phyloP scores from a whole-genome alignment of 2,888 invertebrate genomes.

The Deilephila elpenor region DNA sequence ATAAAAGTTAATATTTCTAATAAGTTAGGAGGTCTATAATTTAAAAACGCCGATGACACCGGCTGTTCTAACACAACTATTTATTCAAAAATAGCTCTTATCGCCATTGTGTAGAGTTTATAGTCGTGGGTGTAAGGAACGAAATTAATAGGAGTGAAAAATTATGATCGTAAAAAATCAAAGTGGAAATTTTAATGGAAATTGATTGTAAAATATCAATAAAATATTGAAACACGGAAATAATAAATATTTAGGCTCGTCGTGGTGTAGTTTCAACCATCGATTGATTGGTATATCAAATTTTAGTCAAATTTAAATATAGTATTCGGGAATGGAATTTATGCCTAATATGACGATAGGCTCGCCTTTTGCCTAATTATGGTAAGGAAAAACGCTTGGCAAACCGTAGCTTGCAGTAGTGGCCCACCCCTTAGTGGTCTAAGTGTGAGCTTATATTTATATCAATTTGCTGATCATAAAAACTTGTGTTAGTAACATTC shows the following conservation, averaged over 20 bases:
- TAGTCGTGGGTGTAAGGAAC: background rate
- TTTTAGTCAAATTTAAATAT: too few relatives aligned
- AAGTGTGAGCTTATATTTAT: too few relatives aligned
- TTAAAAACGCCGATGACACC: constrained; percentile 19
- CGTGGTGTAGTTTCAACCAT: background rate
- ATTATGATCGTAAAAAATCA: constrained; percentile 24
- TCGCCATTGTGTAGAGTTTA: background rate
- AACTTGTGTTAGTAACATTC: too few relatives aligned
- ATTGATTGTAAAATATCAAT: constrained; percentile 9
- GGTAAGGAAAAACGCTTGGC: too few relatives aligned
- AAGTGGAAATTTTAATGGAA: constrained; percentile 18
- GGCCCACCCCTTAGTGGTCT: too few relatives aligned
- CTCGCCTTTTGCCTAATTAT: too few relatives aligned
- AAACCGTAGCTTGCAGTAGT: too few relatives aligned
- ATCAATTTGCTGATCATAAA: too few relatives aligned
- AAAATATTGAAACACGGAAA: constrained; percentile 19
- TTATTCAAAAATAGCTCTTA: background rate
- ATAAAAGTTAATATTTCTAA: constrained; percentile 24
- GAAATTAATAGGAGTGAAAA: constrained; percentile 19
- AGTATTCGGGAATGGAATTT: too few relatives aligned
- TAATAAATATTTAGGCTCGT: background rate
- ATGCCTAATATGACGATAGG: too few relatives aligned
- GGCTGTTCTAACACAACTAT: background rate
- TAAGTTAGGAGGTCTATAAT: constrained; percentile 25
- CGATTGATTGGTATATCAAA: background rate